A percentile compares a stretch with the other conserved stretches of the same genome.
phyloP scores from a whole-genome alignment of 2,888 invertebrate genomes.

The Hirtodrosophila alboralis region DNA sequence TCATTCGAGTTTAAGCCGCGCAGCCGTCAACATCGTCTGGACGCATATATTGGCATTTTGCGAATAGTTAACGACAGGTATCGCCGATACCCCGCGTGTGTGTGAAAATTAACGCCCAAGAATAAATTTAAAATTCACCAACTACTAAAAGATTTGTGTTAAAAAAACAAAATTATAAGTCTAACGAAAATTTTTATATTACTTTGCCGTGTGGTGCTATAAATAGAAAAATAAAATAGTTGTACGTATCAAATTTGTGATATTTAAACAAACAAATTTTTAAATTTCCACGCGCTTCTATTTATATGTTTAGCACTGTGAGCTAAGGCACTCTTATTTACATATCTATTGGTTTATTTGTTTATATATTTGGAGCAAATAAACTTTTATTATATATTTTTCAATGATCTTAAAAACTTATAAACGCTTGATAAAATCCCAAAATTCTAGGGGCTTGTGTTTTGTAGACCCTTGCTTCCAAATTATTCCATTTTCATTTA shows the following conservation, averaged over 20 bases:
- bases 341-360: constrained; percentile 22
- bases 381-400: constrained; percentile 12
- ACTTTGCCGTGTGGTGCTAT: constrained; percentile 27
- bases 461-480: constrained; percentile 1
- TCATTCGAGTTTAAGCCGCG: constrained; percentile 68
- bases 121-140: constrained; percentile 41
- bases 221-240: constrained; percentile 46
- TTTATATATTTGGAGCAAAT: constrained; percentile 27
- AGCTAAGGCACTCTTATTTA: constrained; percentile 1
- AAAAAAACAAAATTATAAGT: constrained; percentile 38
- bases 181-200: constrained; percentile 17
- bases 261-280: constrained; percentile 18
- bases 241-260: constrained; percentile 48
- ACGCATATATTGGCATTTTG: constrained; percentile 36
- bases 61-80: constrained; percentile 38
- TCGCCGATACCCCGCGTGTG: constrained; percentile 48
- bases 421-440: constrained; percentile 22
- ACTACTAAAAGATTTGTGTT: constrained; percentile 34
- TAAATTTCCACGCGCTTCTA: constrained; percentile 30
- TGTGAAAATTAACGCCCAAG: constrained; percentile 59
- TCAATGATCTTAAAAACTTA: constrained; percentile 5
- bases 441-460: constrained; percentile 32
- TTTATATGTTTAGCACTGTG: constrained; percentile 51
- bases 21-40: constrained; percentile 51
- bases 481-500: constrained; percentile 35